Evolutionary conservation across 2,888 invertebrate species (phyloP).

Genomic region (Cataglyphis altisquamis): DNA sequence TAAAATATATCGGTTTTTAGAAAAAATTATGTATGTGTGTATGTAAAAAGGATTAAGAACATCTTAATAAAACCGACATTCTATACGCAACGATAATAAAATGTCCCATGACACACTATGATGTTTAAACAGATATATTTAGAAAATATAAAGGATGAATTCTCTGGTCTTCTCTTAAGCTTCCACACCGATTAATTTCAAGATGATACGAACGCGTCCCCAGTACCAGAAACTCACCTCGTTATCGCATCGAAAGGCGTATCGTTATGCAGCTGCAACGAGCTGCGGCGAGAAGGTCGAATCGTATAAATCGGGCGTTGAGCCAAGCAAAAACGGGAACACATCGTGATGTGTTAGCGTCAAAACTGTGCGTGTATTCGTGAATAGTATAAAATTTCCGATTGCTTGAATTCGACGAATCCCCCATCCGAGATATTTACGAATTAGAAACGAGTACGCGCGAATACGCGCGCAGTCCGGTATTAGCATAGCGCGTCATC

Average conservation of each 20-base stretch:
- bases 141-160: background rate
- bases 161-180: background rate
- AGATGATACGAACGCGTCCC: background rate
- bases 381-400: no score
- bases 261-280: background rate
- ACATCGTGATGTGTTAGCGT: conserved; percentile 29
- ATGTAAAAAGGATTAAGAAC: background rate
- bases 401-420: no score
- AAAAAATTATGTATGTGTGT: background rate
- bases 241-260: conserved; percentile 28
- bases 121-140: background rate
- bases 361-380: no score
- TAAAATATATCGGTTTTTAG: no score
- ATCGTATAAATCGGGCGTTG: conserved; percentile 70
- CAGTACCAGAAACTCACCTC: background rate
- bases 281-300: conserved; percentile 62
- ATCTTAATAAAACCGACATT: conserved; percentile 10
- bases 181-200: conserved; percentile 2
- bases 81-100: background rate
- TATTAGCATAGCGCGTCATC: conserved; percentile 66
- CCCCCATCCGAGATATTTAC: no score
- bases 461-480: conserved; percentile 36
- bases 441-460: no score
- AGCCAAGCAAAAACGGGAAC: conserved; percentile 60
- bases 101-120: background rate